Conservation (phyloP, 2,888 invertebrate genomes). For the Lottia gigantea region DNA sequence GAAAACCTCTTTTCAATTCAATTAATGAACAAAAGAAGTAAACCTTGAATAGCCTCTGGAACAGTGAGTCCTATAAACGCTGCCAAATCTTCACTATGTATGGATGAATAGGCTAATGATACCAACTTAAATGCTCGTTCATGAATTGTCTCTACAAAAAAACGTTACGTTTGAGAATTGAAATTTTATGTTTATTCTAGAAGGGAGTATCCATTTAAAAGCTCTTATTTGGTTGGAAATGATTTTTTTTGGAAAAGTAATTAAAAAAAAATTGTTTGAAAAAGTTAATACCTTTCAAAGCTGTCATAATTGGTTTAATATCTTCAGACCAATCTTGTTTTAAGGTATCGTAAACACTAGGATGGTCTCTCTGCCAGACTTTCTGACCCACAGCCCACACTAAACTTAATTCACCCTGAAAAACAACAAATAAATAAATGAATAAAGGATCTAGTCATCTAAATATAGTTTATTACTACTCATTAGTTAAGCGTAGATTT, state of each 20-base stretch:
- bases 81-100: slow-evolving; percentile 81
- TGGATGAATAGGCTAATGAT: slow-evolving; percentile 87
- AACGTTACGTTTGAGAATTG: neutral
- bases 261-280: too few relatives aligned
- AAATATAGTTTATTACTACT: too few relatives aligned
- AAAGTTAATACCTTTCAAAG: slow-evolving; percentile 78
- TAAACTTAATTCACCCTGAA: slow-evolving; percentile 75
- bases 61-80: slow-evolving; percentile 81
- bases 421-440: too few relatives aligned
- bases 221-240: too few relatives aligned
- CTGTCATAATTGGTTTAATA: slow-evolving; percentile 82
- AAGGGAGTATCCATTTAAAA: too few relatives aligned
- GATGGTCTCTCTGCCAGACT: slow-evolving; percentile 86
- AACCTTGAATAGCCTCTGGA: slow-evolving; percentile 75
- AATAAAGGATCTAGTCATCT: too few relatives aligned
- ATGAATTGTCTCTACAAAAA: slow-evolving; percentile 78
- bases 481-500: too few relatives aligned
- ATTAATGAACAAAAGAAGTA: too few relatives aligned
- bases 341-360: slow-evolving; percentile 82
- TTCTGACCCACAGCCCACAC: slow-evolving; percentile 87
- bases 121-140: slow-evolving; percentile 83
- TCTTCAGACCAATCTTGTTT: slow-evolving; percentile 83
- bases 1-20: too few relatives aligned
- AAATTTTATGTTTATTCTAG: neutral
- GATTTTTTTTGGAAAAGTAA: too few relatives aligned